These are phyloP conservation scores for Gallinago undulata DNA, from an alignment of 2,113 vertebrate genomes.

Conservation along the genomic window DNA sequence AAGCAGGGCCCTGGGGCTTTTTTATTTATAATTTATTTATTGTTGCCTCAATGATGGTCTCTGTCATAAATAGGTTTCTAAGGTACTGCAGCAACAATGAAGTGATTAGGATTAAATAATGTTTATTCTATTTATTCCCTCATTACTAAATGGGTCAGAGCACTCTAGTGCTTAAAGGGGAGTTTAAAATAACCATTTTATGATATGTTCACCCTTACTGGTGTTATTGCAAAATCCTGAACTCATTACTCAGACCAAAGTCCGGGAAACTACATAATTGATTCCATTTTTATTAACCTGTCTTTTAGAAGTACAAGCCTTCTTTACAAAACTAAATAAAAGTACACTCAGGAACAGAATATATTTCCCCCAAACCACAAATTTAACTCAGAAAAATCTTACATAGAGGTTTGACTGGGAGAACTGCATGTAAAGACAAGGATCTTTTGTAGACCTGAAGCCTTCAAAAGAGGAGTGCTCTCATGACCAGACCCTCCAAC, in stretches of 20 bases:
- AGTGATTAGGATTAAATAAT: not conserved
- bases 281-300: not conserved
- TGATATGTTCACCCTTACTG: not conserved
- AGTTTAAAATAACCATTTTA: not conserved
- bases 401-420: not conserved
- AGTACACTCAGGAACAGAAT: not conserved
- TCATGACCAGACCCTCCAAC: not conserved
- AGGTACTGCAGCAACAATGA: not conserved
- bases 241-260: not conserved
- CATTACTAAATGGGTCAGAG: not conserved
- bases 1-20: not conserved
- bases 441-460: not conserved
- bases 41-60: not conserved
- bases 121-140: not conserved
- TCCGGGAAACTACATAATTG: not conserved
- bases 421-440: not conserved
- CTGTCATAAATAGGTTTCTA: not conserved
- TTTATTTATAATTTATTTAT: not conserved
- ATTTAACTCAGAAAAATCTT: not conserved
- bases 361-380: not conserved
- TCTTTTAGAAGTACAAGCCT: not conserved
- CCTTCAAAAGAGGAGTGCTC: not conserved
- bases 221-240: not conserved
- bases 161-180: not conserved
- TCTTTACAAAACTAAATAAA: not conserved